Base-by-base conservation (phyloP, 2,113 vertebrate genomes). In the Perca schrenkii region DNA sequence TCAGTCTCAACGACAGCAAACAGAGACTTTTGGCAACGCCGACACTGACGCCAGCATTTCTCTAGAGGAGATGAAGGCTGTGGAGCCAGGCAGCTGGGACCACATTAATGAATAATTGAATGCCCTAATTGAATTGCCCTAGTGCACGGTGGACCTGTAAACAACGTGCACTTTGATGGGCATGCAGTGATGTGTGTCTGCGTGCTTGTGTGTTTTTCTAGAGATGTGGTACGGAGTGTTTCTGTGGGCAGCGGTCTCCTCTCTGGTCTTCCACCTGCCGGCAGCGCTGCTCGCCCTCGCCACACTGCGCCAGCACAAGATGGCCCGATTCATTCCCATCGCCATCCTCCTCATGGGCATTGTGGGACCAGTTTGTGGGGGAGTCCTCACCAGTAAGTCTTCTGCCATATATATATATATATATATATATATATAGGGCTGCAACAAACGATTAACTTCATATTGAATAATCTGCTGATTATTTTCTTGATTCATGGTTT, bases 191-290 rank as follows among this genome's bases (percentile, higher is more conserved):
- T 57, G 31, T 77, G 46, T 53, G 15, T 34, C 10, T 53, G 1
- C 2, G 5, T 85, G 11, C 0, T 4, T 50, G 25, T 84, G 58
- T 85, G 72, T 91, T 74, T 70, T 73, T 73, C 22, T 93, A 99
- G 98, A 99, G 93, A 99, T 99, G 98, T 99, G 98, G 98, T 99
- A 99, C 13, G 97, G 97, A 0, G 97, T 99, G 79, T 99, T 99
- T 89, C 92, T 99, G 74, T 99, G 98, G 98, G 97, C 97, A 0
- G 92, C 97, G 2, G 96, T 99, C 57, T 99, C 98, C 19, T 99
- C 98, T 1, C 92, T 99, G 75, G 92, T 97, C 78, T 97, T 99
- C 92, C 98, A 99, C 87, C 92, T 97, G 81, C 97, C 97, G 0
- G 97, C 97, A 0, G 97, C 96, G 14, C 75, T 99, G 65, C 94